Evolutionary conservation across 2,888 invertebrate genomes (phyloP).

Genomic region (Melolontha melolontha): DNA sequence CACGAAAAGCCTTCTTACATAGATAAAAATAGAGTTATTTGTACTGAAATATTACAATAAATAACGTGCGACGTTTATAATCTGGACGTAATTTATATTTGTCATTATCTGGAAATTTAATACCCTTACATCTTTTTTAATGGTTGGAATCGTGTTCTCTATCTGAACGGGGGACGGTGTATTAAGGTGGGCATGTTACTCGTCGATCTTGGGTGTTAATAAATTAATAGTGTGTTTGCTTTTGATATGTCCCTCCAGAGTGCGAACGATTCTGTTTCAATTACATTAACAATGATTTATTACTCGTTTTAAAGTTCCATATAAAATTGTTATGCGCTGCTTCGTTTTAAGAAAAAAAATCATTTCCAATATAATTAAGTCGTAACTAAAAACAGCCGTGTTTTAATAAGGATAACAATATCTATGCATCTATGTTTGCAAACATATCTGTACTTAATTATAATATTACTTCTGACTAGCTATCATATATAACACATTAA

Average conservation of each 20-base stretch:
- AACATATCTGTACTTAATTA: too few species aligned
- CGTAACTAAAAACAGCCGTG: too few species aligned
- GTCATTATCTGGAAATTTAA: constrained; percentile 38
- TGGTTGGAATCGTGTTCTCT: constrained; percentile 30
- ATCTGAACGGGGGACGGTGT: constrained; percentile 7
- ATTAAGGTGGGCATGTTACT: constrained; percentile 32
- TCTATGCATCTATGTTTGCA: too few species aligned
- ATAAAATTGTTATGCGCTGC: background rate
- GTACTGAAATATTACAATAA: constrained; percentile 41
- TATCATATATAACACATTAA: too few species aligned
- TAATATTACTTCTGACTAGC: too few species aligned
- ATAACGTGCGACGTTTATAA: constrained; percentile 39
- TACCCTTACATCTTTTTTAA: constrained; percentile 35
- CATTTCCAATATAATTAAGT: too few species aligned
- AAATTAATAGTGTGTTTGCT: constrained; percentile 32
- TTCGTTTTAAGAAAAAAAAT: too few species aligned
- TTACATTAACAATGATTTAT: constrained; percentile 23
- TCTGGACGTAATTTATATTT: constrained; percentile 36
- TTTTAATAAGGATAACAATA: too few species aligned
- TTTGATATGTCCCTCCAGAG: constrained; percentile 13
- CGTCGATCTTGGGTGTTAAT: constrained; percentile 20
- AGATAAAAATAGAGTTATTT: constrained; percentile 42
- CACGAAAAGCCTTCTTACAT: constrained; percentile 5
- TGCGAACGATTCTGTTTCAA: constrained; percentile 17
- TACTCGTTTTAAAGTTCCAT: background rate